Conservation (phyloP, 1,140 invertebrate species). For the Zophobas atratus region DNA sequence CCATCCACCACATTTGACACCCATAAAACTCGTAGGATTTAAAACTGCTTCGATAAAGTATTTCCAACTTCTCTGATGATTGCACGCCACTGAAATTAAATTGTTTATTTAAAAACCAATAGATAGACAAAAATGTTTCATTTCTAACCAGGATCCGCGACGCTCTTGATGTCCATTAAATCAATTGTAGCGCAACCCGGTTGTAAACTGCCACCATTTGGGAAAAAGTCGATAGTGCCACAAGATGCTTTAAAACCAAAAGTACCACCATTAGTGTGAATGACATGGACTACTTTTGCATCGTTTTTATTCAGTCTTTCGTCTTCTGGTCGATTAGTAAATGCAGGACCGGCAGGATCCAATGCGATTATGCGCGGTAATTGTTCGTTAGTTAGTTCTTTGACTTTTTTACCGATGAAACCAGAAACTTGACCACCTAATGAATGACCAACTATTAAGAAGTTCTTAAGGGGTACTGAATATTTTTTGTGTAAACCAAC, state of each 20-base stretch:
- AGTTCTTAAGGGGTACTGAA: constrained; percentile 65
- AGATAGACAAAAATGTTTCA: constrained; percentile 6
- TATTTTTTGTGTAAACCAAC: constrained; percentile 62
- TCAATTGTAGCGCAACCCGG: constrained; percentile 70
- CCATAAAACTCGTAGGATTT: constrained; percentile 76
- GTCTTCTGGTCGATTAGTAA: constrained; percentile 70
- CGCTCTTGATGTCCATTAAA: constrained; percentile 46
- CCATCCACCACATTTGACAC: constrained; percentile 69
- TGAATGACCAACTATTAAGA: constrained; percentile 89
- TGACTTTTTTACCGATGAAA: constrained; percentile 75
- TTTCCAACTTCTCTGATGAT: constrained; percentile 81
- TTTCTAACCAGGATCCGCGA: constrained; percentile 53
- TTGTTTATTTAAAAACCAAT: constrained; percentile 4
- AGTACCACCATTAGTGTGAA: constrained; percentile 78
- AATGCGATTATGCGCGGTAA: constrained; percentile 78
- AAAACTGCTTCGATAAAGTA: constrained; percentile 80
- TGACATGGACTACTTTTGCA: constrained; percentile 81
- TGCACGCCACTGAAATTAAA: constrained; percentile 76
- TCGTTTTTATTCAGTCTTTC: constrained; percentile 75
- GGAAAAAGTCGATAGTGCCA: constrained; percentile 85
- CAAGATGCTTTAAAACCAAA: constrained; percentile 71
- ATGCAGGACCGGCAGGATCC: constrained; percentile 82
- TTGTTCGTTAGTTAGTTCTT: constrained; percentile 67
- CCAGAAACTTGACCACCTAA: constrained; percentile 88
- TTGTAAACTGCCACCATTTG: constrained; percentile 79